These are phyloP conservation scores for Mus musculus DNA, from an alignment of 2,113 vertebrate species.

Conservation along the genomic window GRCm39 chr13:99153501-99154000, in stretches of 20 bases:
- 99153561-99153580: neutral
- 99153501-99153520: neutral
- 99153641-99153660: neutral
- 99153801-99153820: constrained; percentile 6
- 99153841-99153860: neutral
- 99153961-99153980: neutral
- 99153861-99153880: neutral
- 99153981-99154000: neutral
- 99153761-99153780: neutral
- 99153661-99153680: neutral
- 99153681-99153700: neutral
- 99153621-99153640: neutral
- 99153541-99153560: neutral
- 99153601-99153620: neutral
- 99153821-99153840: neutral
- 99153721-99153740: neutral
- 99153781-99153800: neutral
- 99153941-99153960: neutral
- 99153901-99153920: neutral
- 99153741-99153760: neutral
- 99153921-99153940: neutral
- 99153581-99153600: neutral
- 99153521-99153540: neutral
- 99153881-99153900: no score
- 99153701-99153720: neutral